Evolutionary conservation across 1,140 invertebrate species (phyloP).

Genomic region (Epicauta chinensis): DNA sequence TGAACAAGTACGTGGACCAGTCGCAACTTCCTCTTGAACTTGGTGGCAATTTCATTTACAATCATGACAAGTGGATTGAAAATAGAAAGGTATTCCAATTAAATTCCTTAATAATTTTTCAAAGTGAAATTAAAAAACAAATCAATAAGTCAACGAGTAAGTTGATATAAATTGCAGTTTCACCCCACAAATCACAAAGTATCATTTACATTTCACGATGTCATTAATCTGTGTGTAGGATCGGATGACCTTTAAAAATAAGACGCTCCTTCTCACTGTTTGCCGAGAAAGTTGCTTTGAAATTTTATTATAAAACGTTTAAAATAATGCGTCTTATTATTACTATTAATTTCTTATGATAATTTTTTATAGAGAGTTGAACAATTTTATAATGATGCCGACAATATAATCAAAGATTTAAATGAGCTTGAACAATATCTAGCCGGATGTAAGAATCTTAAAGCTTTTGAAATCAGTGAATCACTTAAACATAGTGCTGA

Average conservation of each 20-base stretch:
- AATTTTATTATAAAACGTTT: background rate
- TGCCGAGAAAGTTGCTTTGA: too few species aligned
- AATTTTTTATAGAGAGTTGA: conserved; percentile 52
- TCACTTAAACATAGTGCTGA: conserved; percentile 44
- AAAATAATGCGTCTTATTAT: background rate
- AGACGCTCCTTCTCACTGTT: background rate
- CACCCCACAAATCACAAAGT: too few species aligned
- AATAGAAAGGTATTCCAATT: conserved; percentile 64
- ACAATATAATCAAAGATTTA: conserved; percentile 49
- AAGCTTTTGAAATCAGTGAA: conserved; percentile 46
- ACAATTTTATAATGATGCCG: conserved; percentile 51
- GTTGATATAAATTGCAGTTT: too few species aligned
- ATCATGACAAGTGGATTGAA: conserved; percentile 77
- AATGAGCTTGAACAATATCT: conserved; percentile 50
- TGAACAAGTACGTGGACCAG: conserved; percentile 64
- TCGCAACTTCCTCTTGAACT: conserved; percentile 73
- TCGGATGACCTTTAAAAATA: background rate
- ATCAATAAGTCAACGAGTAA: too few species aligned
- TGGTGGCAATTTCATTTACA: conserved; percentile 69
- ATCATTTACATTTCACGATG: background rate
- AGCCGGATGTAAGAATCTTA: conserved; percentile 39
- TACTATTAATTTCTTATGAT: background rate
- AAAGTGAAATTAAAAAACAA: too few species aligned
- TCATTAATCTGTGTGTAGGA: conserved; percentile 8
- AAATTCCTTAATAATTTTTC: too few species aligned